Conservation (phyloP, 1,140 invertebrate species). For the Papilio helenus region DNA sequence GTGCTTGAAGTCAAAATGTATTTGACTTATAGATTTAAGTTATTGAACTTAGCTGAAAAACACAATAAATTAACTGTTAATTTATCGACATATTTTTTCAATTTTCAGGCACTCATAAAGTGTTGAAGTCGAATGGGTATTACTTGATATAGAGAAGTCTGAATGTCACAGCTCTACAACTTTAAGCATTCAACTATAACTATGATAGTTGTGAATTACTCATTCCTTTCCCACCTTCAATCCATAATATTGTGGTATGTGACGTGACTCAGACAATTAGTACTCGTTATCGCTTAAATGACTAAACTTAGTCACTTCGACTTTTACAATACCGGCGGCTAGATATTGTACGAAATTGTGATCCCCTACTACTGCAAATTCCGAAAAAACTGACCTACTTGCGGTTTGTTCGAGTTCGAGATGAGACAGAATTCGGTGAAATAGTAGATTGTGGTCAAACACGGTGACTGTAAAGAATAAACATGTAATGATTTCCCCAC, state of each 20-base stretch:
- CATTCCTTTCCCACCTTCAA: constrained; percentile 12
- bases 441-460: neutral
- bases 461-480: neutral
- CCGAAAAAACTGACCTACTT: neutral
- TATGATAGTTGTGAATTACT: neutral
- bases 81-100: no score
- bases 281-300: constrained; percentile 6
- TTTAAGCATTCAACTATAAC: neutral
- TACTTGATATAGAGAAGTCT: neutral
- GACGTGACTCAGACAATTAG: constrained; percentile 17
- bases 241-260: constrained; percentile 26
- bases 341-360: neutral
- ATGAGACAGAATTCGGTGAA: constrained; percentile 19
- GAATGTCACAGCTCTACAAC: neutral
- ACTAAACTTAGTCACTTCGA: neutral
- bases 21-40: no score
- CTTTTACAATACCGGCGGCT: neutral
- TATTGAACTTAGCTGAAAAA: no score
- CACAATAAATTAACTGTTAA: no score
- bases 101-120: no score
- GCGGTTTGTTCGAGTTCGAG: neutral
- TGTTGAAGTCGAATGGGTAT: neutral
- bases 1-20: no score
- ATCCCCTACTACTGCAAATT: neutral
- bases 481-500: neutral